Evolutionary conservation across 2,113 vertebrate genomes (phyloP).

Genomic region (Ibidorhyncha struthersii): DNA sequence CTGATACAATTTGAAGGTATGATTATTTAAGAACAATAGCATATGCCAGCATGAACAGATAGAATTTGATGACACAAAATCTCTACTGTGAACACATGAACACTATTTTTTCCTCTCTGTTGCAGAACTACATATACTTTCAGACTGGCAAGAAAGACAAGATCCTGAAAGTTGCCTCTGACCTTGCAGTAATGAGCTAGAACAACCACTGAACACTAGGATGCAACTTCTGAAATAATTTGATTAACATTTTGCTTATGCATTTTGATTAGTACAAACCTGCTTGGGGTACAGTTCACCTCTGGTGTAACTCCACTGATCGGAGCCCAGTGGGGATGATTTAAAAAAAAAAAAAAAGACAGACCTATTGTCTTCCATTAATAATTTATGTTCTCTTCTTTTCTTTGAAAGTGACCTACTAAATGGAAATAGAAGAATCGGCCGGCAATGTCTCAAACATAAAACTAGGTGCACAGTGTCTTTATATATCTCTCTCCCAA

Average conservation of each 20-base stretch:
- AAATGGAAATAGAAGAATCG: background rate
- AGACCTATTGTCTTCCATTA: background rate
- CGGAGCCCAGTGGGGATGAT: background rate
- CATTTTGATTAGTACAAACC: background rate
- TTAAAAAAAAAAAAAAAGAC: background rate
- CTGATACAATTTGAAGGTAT: background rate
- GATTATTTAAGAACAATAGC: background rate
- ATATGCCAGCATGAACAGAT: background rate
- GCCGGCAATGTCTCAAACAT: background rate
- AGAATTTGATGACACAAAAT: background rate
- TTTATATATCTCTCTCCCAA: background rate
- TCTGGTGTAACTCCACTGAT: background rate
- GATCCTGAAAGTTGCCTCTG: background rate
- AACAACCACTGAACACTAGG: background rate
- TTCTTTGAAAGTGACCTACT: background rate
- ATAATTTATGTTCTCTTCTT: constrained; percentile 2
- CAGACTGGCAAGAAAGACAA: background rate
- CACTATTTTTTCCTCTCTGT: background rate
- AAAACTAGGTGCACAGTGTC: background rate
- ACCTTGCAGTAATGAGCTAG: background rate
- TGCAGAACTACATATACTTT: background rate
- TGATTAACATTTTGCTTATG: background rate
- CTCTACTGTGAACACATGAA: background rate
- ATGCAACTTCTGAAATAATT: background rate
- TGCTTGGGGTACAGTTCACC: background rate